Conservation (phyloP, 2,888 invertebrate species). For the Altica lythri region DNA sequence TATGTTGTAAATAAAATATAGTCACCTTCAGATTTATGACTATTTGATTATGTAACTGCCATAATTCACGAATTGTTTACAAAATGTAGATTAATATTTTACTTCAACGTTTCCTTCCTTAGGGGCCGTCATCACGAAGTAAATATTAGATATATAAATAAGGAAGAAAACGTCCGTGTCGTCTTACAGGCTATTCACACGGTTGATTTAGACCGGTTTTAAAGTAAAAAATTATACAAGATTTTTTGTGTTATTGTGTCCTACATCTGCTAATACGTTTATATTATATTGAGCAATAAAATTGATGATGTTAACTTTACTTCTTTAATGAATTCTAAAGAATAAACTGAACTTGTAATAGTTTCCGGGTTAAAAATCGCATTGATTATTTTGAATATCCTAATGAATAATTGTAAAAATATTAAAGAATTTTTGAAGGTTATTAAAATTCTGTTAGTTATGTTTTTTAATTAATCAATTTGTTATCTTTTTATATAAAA, state of each 20-base stretch:
- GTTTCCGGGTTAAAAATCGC: neutral
- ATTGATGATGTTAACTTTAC: neutral
- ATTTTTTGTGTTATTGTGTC: too few species aligned
- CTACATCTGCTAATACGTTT: too few species aligned
- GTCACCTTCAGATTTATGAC: too few species aligned
- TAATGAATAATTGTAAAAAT: too few species aligned
- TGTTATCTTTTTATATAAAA: too few species aligned
- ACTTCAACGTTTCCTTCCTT: slow-evolving; percentile 27
- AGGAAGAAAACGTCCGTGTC: slow-evolving; percentile 30
- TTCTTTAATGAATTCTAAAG: neutral
- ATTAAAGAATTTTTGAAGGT: too few species aligned
- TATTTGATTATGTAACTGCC: too few species aligned
- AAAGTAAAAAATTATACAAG: too few species aligned
- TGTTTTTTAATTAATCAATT: too few species aligned
- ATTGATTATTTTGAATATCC: neutral
- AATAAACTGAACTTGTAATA: neutral
- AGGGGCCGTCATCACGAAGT: slow-evolving; percentile 31
- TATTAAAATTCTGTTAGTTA: too few species aligned
- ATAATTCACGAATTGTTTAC: slow-evolving; percentile 15
- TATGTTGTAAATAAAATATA: too few species aligned
- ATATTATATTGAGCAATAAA: too few species aligned
- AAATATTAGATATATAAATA: slow-evolving; percentile 37
- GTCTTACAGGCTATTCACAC: slow-evolving; percentile 35
- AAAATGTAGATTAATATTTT: slow-evolving; percentile 15
- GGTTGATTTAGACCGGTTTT: slow-evolving; percentile 11